These are phyloP conservation scores for Rhynchotus rufescens DNA, from an alignment of 2,797 vertebrate species.

Conservation along the genomic window DNA sequence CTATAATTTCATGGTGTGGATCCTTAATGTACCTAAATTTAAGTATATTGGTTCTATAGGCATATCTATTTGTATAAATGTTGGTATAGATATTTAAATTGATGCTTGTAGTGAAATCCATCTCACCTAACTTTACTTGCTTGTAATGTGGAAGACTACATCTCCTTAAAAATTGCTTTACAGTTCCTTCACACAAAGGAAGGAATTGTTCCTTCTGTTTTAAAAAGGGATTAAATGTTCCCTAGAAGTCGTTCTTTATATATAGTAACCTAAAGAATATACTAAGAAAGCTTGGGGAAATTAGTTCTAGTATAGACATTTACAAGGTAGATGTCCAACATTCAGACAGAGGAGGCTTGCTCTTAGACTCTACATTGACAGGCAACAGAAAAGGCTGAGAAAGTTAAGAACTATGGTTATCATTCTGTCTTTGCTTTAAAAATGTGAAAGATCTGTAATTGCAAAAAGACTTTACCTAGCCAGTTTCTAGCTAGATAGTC, in stretches of 20 bases:
- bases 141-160: not conserved
- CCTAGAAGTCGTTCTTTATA: not conserved
- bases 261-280: conserved; percentile 26
- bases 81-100: conserved; percentile 25
- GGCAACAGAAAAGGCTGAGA: not conserved
- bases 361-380: not conserved
- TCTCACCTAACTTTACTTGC: not conserved
- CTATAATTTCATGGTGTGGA: not conserved
- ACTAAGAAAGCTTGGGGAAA: conserved; percentile 40
- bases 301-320: conserved; percentile 41
- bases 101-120: not conserved
- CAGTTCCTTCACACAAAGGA: conserved; percentile 22
- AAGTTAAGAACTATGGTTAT: not conserved
- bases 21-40: conserved; percentile 6
- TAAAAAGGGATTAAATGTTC: conserved; percentile 57
- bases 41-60: not conserved
- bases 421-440: not conserved
- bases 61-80: conserved; percentile 7
- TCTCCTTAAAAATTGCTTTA: conserved; percentile 29
- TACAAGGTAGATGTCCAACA: not conserved
- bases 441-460: not conserved
- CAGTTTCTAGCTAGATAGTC: too few species aligned
- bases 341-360: conserved; percentile 11
- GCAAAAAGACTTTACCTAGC: not conserved
- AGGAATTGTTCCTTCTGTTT: conserved; percentile 41